Conservation (phyloP, 2,797 vertebrate genomes). For the Loriculus beryllinus region DNA sequence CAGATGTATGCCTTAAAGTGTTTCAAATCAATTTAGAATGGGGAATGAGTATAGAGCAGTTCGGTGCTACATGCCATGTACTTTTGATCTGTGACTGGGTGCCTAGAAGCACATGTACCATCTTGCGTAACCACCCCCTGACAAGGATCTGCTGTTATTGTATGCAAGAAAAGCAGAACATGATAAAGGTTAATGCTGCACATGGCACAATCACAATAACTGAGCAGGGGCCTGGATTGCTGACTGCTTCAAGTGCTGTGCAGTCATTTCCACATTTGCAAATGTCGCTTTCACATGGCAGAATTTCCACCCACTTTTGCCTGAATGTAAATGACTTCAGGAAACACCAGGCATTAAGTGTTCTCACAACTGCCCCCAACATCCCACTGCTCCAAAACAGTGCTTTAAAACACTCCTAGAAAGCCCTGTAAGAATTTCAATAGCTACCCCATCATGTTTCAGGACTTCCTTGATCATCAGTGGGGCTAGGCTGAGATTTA, state of each 20-base stretch:
- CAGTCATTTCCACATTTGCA: constrained; percentile 52
- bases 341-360: constrained; percentile 40
- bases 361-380: constrained; percentile 47
- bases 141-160: constrained; percentile 45
- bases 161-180: constrained; percentile 22
- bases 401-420: background rate
- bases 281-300: constrained; percentile 38
- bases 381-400: background rate
- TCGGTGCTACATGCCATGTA: background rate
- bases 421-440: background rate
- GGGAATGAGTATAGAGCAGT: background rate
- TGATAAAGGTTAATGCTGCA: constrained; percentile 44
- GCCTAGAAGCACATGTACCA: background rate
- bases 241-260: background rate
- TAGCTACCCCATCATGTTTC: background rate
- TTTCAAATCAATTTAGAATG: constrained; percentile 1
- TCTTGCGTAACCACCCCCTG: constrained; percentile 40
- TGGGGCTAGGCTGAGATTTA: background rate
- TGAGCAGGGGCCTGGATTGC: background rate
- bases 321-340: constrained; percentile 35
- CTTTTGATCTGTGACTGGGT: constrained; percentile 9
- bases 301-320: constrained; percentile 59
- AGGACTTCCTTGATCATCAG: background rate
- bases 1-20: background rate
- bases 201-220: constrained; percentile 18